Conservation (phyloP, 1,140 invertebrate species). For the Planococcus citri region DNA sequence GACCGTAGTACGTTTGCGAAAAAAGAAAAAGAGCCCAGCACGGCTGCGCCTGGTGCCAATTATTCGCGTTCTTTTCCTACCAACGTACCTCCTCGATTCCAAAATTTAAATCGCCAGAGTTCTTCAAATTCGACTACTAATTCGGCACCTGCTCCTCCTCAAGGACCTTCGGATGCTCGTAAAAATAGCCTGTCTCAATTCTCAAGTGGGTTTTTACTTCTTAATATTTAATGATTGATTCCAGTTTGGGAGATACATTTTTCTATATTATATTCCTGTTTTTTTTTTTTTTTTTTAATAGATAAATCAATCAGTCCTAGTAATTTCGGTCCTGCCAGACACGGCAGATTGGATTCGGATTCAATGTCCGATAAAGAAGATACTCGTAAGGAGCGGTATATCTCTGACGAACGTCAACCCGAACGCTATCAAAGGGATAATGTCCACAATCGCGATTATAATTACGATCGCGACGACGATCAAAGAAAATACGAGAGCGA, state of each 20-base stretch:
- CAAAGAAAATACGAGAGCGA: conserved; percentile 26
- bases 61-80: neutral
- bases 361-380: conserved; percentile 30
- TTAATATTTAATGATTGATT: no score
- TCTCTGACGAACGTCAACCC: neutral
- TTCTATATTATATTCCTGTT: no score
- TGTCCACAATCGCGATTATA: neutral
- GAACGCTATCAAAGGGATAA: neutral
- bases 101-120: neutral
- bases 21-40: neutral
- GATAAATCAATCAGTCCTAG: neutral
- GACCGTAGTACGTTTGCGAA: neutral
- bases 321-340: neutral
- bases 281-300: neutral
- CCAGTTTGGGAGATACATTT: no score
- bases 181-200: neutral
- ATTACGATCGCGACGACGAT: conserved; percentile 26
- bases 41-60: neutral
- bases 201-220: neutral
- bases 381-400: conserved; percentile 5
- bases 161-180: neutral
- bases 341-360: conserved; percentile 4
- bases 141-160: neutral
- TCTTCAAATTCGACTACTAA: neutral
- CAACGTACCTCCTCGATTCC: neutral